phyloP scores from a whole-genome alignment of 2,797 vertebrate species.

The Ctenopoma multispine region DNA sequence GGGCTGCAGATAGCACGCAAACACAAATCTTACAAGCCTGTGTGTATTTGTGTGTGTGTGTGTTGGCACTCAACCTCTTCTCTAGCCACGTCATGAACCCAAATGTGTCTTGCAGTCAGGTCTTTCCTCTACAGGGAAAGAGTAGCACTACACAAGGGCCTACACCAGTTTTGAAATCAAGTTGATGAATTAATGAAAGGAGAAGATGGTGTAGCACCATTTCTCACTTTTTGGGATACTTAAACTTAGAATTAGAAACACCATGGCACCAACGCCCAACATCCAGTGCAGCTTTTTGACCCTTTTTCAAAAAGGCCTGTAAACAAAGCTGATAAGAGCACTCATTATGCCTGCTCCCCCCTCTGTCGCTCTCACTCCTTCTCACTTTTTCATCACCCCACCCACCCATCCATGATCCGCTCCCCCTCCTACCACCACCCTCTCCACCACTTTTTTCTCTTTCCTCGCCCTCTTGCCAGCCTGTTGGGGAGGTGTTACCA shows the following conservation, averaged over 20 bases:
- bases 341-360: constrained; percentile 58
- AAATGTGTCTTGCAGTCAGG: constrained; percentile 44
- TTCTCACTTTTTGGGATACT: constrained; percentile 15
- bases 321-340: constrained; percentile 70
- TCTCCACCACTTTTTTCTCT: constrained; percentile 46
- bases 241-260: neutral
- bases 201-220: neutral
- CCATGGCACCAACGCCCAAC: neutral
- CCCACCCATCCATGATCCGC: constrained; percentile 42
- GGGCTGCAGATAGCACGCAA: constrained; percentile 70
- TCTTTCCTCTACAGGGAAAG: constrained; percentile 19
- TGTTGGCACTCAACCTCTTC: constrained; percentile 52
- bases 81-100: constrained; percentile 45
- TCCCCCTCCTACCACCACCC: constrained; percentile 12
- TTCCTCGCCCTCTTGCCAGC: constrained; percentile 76
- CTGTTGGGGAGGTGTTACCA: constrained; percentile 84
- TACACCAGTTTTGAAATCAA: constrained; percentile 9
- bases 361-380: constrained; percentile 45
- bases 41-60: constrained; percentile 39
- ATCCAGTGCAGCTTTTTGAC: constrained; percentile 43
- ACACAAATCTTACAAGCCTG: constrained; percentile 39
- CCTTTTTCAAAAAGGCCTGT: constrained; percentile 36
- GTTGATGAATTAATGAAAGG: constrained; percentile 10
- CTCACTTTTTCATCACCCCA: constrained; percentile 51
- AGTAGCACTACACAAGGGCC: neutral